Evolutionary conservation across 2,797 vertebrate genomes (phyloP).

Genomic region (Sebastolobus altivelis): DNA sequence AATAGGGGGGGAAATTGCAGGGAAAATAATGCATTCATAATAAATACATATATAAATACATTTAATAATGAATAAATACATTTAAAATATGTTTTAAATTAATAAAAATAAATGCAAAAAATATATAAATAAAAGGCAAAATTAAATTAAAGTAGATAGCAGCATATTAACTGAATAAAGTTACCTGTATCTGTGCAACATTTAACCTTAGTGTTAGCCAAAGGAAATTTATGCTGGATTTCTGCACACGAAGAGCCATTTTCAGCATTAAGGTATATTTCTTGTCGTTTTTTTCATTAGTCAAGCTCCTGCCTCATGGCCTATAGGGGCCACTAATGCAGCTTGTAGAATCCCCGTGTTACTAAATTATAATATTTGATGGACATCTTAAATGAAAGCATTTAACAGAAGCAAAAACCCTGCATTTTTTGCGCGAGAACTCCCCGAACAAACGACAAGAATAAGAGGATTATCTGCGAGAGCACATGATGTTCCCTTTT

Average conservation of each 20-base stretch:
- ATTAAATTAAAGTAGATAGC: too few species aligned
- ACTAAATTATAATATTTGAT: not conserved
- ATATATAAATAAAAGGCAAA: too few species aligned
- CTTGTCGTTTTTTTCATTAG: too few species aligned
- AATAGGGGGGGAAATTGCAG: too few species aligned
- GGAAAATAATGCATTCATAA: too few species aligned
- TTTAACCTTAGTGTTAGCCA: not conserved
- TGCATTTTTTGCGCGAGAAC: not conserved
- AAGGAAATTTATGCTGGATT: not conserved
- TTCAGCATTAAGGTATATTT: not conserved
- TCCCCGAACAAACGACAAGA: not conserved
- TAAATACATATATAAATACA: too few species aligned
- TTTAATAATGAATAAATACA: too few species aligned
- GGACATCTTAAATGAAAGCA: not conserved
- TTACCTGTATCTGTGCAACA: not conserved
- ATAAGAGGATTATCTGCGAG: conserved; percentile 15
- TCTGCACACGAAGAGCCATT: not conserved
- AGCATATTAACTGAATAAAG: not conserved
- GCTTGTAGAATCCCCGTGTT: not conserved
- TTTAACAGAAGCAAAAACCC: not conserved
- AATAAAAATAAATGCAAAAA: too few species aligned
- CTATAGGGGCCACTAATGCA: not conserved
- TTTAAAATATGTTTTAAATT: too few species aligned
- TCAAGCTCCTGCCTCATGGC: too few species aligned
- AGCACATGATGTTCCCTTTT: conserved; percentile 6